Evolutionary conservation across 2,888 invertebrate genomes (phyloP).

Genomic region (Brachypalpus laphriformis): DNA sequence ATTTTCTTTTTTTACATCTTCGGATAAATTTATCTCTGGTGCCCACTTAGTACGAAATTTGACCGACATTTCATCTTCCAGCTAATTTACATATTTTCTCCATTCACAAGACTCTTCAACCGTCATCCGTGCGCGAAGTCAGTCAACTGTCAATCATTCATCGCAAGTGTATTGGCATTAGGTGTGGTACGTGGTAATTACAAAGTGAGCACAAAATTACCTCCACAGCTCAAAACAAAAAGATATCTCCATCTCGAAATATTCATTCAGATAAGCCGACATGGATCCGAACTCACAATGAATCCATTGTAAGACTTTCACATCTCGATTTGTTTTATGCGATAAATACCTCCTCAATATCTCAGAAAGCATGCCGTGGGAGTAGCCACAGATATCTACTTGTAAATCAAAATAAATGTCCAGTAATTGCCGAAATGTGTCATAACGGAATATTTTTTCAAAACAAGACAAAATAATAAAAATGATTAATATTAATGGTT

Average conservation of each 20-base stretch:
- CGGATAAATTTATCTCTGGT: slow-evolving; percentile 12
- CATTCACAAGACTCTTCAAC: slow-evolving; percentile 17
- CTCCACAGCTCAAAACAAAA: not conserved
- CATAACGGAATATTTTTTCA: slow-evolving; percentile 10
- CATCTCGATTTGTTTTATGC: not conserved
- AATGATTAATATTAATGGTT: slow-evolving; percentile 24
- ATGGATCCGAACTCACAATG: not conserved
- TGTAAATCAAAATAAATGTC: not conserved
- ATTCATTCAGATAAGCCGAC: slow-evolving; percentile 31
- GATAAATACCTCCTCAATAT: not conserved
- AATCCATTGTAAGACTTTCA: slow-evolving; percentile 42
- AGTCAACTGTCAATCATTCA: slow-evolving; percentile 52
- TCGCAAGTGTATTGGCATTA: slow-evolving; percentile 38
- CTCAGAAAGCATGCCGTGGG: slow-evolving; percentile 20
- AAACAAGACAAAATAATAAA: not conserved
- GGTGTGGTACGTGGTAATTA: slow-evolving; percentile 48
- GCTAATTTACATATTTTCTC: slow-evolving; percentile 56
- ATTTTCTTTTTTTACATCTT: slow-evolving; percentile 4
- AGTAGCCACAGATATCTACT: not conserved
- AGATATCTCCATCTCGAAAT: not conserved
- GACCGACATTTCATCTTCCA: slow-evolving; percentile 47
- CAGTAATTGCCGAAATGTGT: slow-evolving; percentile 27
- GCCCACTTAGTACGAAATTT: slow-evolving; percentile 37
- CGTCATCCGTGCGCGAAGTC: slow-evolving; percentile 3
- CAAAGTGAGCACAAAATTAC: slow-evolving; percentile 12